Conservation (phyloP, 2,888 invertebrate species). For the Drosophila kuntzei region DNA sequence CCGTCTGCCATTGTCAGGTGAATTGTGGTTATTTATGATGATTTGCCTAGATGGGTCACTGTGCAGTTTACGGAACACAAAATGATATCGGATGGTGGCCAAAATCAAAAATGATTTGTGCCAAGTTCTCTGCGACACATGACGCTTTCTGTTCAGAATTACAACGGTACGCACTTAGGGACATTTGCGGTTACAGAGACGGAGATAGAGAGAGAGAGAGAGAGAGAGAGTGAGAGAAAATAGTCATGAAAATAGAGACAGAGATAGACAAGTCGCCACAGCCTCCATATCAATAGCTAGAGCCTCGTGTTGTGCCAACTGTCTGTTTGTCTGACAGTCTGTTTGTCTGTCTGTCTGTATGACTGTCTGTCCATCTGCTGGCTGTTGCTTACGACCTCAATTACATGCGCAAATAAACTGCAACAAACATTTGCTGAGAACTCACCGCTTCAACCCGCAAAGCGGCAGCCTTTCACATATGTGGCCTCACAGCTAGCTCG, state of each 20-base stretch:
- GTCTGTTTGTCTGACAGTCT: constrained; percentile 19
- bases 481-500: constrained; percentile 35
- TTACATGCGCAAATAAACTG: constrained; percentile 78
- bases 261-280: constrained; percentile 15
- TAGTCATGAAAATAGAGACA: not conserved
- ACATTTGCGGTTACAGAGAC: constrained; percentile 15
- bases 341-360: constrained; percentile 17
- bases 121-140: constrained; percentile 4
- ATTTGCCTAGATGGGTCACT: not conserved
- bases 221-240: not conserved
- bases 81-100: constrained; percentile 1
- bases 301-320: constrained; percentile 25
- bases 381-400: constrained; percentile 76
- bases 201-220: not conserved
- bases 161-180: constrained; percentile 45
- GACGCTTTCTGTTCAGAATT: constrained; percentile 22
- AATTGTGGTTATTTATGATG: constrained; percentile 41
- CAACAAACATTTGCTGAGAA: constrained; percentile 77
- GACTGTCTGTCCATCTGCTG: constrained; percentile 20
- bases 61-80: not conserved
- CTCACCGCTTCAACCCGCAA: constrained; percentile 52
- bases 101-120: constrained; percentile 24
- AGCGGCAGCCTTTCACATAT: constrained; percentile 31
- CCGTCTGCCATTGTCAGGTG: constrained; percentile 20
- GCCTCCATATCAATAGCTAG: constrained; percentile 38